phyloP scores from a whole-genome alignment of 2,797 vertebrate genomes.

The Triplophysa bombifrons region DNA sequence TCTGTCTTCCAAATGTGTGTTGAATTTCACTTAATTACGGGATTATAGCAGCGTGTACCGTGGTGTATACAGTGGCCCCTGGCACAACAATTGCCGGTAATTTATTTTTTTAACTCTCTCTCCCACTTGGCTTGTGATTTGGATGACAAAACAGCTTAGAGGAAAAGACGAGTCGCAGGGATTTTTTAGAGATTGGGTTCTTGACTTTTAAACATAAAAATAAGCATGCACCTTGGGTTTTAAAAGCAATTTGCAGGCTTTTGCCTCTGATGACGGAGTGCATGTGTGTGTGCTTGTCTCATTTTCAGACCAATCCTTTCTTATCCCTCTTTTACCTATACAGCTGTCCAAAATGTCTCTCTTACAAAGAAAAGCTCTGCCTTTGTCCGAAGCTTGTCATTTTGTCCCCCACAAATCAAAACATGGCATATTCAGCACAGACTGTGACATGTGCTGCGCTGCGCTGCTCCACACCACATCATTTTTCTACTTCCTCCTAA shows the following conservation, averaged over 20 bases:
- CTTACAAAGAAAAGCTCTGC: conserved; percentile 18
- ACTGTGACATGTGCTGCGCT: not conserved
- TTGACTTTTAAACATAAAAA: conserved; percentile 53
- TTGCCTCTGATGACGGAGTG: conserved; percentile 34
- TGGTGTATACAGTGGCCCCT: conserved; percentile 67
- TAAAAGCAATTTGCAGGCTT: conserved; percentile 54
- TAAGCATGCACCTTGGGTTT: conserved; percentile 53
- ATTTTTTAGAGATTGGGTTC: conserved; percentile 42
- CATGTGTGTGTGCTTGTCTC: conserved; percentile 22
- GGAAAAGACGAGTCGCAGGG: not conserved
- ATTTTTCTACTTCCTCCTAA: conserved; percentile 3
- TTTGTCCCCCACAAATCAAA: conserved; percentile 27
- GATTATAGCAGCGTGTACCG: conserved; percentile 70
- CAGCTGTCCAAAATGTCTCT: conserved; percentile 6
- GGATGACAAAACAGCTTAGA: not conserved
- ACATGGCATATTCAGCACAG: conserved; percentile 19
- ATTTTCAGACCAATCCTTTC: conserved; percentile 38
- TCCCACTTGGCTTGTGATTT: conserved; percentile 30
- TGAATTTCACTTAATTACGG: conserved; percentile 73
- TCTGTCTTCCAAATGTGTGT: conserved; percentile 65
- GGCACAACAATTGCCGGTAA: conserved; percentile 56
- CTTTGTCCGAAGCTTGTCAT: conserved; percentile 11
- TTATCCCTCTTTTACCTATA: conserved; percentile 32
- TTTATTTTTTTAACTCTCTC: conserved; percentile 32
- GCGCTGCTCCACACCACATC: not conserved